phyloP scores from a whole-genome alignment of 2,888 invertebrate species.

The Eupithecia abbreviata region DNA sequence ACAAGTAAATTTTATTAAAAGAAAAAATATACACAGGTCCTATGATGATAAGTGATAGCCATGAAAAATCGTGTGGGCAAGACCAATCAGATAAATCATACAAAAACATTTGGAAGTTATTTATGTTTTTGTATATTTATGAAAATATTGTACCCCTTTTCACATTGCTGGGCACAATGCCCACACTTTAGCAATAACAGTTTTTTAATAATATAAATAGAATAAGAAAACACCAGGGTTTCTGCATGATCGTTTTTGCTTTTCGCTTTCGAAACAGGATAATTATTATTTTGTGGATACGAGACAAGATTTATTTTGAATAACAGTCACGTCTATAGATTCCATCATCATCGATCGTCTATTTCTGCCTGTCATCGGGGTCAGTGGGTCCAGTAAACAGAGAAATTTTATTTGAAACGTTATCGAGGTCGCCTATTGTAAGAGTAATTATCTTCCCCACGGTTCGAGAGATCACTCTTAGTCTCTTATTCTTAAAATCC shows the following conservation, averaged over 20 bases:
- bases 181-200: too few species aligned
- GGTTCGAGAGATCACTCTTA: slow-evolving; percentile 62
- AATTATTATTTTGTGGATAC: not conserved
- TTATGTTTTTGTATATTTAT: too few species aligned
- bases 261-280: not conserved
- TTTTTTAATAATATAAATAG: too few species aligned
- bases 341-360: slow-evolving; percentile 13
- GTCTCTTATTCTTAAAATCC: slow-evolving; percentile 63
- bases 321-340: not conserved
- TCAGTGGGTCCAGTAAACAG: slow-evolving; percentile 4
- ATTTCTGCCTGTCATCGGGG: slow-evolving; percentile 22
- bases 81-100: too few species aligned
- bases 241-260: not conserved
- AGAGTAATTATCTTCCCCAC: slow-evolving; percentile 21
- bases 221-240: not conserved
- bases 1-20: too few species aligned
- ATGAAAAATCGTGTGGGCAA: too few species aligned
- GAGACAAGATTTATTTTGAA: too few species aligned
- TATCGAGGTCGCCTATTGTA: slow-evolving; percentile 13
- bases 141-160: too few species aligned
- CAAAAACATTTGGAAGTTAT: too few species aligned
- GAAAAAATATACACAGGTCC: too few species aligned
- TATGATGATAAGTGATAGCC: too few species aligned
- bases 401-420: slow-evolving; percentile 11
- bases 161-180: too few species aligned